Evolutionary conservation across 2,113 vertebrate genomes (phyloP), one percentile per base, ranked within the genome.

Genomic region (Cepphus grylle): DNA sequence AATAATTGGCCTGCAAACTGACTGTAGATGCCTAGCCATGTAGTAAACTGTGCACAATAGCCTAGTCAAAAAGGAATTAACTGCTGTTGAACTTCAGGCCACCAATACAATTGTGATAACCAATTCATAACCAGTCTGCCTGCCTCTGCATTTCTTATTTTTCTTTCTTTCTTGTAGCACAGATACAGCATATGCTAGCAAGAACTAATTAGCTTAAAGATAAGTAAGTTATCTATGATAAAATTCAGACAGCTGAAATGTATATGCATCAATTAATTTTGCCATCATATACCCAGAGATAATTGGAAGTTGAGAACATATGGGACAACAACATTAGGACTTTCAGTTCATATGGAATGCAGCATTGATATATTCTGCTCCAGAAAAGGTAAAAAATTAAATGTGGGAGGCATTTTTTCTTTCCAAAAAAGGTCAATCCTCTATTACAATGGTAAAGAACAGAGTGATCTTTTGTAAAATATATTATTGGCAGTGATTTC

Each of bases 401-500:
- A 69, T 25, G 42, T 38, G 42, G 34, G 49, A 91, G 27, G 10
- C 11, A 5, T 70, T 36, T 34, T 53, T 65, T 40, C 40, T 50
- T 8, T 6, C 3, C 2, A 23, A 79, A 84, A 87, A 90, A 86
- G 25, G 40, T 79, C 77, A 83, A 2, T 82, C 17, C 15, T 32
- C 15, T 74, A 58, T 89, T 87, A 79, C 30, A 92, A 55, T 66
- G 17, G 22, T 69, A 92, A 93, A 80, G 93, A 94, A 88, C 85
- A 94, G 27, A 86, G n/a, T 70, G 88, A 92, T 94, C 86, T 95
- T 95, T 76, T 67, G 49, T 85, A 92, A 96, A 95, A 96, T 87
- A 85, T 38, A 71, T 86, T 83, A 43, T 49, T 94, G 93, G 87
- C 89, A 91, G 29, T 49, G 29, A 59, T 74, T 96, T 87, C 53